Evolutionary conservation across 92 coral and sea anemone species (phyloP).

Genomic region (Porites lobata): DNA sequence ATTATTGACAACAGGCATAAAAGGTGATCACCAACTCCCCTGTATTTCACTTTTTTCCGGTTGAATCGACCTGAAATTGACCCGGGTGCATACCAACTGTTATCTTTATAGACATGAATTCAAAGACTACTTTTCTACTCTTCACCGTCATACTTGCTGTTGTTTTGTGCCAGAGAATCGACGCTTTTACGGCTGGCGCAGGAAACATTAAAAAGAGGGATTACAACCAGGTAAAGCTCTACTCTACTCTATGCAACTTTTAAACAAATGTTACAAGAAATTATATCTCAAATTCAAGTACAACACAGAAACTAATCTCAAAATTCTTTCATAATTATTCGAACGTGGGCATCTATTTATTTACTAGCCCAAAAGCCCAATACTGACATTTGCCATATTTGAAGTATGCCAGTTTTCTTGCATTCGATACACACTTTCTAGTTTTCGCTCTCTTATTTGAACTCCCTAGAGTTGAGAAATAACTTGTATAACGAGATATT

Average conservation of each 20-base stretch:
- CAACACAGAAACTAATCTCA: no score
- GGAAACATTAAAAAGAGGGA: slow-evolving; percentile 45
- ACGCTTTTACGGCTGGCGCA: slow-evolving; percentile 43
- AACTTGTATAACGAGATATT: neutral
- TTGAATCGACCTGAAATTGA: neutral
- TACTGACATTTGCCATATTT: no score
- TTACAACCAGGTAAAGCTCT: slow-evolving; percentile 22
- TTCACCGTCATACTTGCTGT: slow-evolving; percentile 5
- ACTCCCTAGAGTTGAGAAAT: neutral
- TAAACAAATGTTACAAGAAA: no score
- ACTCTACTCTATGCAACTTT: no score
- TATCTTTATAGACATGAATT: neutral
- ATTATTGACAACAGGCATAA: neutral
- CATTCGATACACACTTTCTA: neutral
- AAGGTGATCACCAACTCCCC: neutral
- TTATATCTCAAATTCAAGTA: no score
- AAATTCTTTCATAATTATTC: no score
- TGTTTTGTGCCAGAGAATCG: slow-evolving; percentile 10
- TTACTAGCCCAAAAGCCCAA: neutral
- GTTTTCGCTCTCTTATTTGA: neutral
- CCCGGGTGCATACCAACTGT: neutral
- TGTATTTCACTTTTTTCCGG: neutral
- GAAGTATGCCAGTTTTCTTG: neutral
- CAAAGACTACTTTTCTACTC: slow-evolving; percentile 4
- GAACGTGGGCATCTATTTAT: neutral